Percentiles rank a stretch among this genome's conserved stretches.
Conservation (phyloP, 2,113 vertebrate genomes). For the Pomatorhinus ruficollis region DNA sequence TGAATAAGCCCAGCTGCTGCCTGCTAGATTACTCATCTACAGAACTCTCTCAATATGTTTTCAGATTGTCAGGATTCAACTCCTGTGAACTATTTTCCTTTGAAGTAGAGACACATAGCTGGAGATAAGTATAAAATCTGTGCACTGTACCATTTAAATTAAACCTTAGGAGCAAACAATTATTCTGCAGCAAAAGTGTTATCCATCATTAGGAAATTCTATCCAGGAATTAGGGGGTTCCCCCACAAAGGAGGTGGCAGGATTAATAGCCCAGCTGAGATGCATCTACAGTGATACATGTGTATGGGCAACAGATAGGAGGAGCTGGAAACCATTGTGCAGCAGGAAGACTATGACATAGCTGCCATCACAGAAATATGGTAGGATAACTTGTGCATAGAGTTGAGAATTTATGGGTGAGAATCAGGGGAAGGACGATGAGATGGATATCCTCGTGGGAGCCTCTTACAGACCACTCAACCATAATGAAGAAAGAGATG, state of each 20-base stretch:
- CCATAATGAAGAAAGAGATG: not conserved
- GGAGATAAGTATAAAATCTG: not conserved
- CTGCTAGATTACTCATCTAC: slow-evolving; percentile 10
- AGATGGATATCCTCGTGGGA: not conserved
- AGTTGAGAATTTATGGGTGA: not conserved
- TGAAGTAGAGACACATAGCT: not conserved
- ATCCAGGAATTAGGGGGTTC: not conserved
- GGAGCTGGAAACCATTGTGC: not conserved
- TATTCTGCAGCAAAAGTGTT: not conserved
- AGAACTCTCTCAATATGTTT: not conserved
- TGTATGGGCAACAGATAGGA: not conserved
- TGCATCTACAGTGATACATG: not conserved
- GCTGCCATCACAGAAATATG: not conserved
- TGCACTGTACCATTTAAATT: not conserved
- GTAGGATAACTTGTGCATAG: not conserved
- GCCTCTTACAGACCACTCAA: not conserved
- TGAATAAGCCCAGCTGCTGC: not conserved
- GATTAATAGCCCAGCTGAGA: not conserved
- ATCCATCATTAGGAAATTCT: not conserved
- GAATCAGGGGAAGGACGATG: not conserved
- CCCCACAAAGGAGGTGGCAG: not conserved
- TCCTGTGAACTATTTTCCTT: not conserved
- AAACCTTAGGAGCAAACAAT: not conserved
- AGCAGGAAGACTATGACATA: not conserved
- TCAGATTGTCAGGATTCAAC: not conserved